Evolutionary conservation across 2,113 vertebrate genomes (phyloP), one percentile per base, ranked within the genome.

Genomic region (Mola mola): DNA sequence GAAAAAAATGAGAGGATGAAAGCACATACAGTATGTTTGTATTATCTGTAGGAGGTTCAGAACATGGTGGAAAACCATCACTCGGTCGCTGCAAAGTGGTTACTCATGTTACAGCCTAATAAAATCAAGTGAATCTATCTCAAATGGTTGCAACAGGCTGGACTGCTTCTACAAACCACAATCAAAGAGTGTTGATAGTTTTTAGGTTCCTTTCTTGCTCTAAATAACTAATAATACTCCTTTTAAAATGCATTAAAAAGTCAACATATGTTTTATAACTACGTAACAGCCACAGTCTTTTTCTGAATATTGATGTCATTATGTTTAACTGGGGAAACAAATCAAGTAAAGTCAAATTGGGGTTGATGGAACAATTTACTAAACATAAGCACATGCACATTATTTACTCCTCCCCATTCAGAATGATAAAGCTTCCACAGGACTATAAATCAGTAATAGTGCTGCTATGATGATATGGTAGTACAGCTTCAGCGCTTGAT

Each of bases 31-130:
- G 43, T 52, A 49, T 79, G 48, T 66, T 74, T 65, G 22, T 72
- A 78, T 78, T 81, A 79, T 66, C 48, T 70, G 16, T 1, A 41
- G 61, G 56, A 74, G 16, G 46, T 42, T 81, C 51, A 34, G 31
- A 40, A 53, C 20, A 57, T 61, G 62, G 36, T 58, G 42, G 37
- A 49, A 60, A 55, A 42, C 78, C 63, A 73, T 81, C 63, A 83
- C 83, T 82, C 81, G 16, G 78, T 57, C 67, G 62, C 19, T 68
- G 37, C 21, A 4, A 36, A 20, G 65, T 24, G 79, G 49, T 51
- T 53, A 22, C 56, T 61, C 25, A 29, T 78, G 59, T 64, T 49
- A 24, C 60, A 58, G 63, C 26, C 0, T 17, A 52, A 13, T 56
- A 57, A 59, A 55, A 53, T 57, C 25, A 64, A 65, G 53, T 55